These are phyloP conservation scores for Ascaphus truei DNA, from an alignment of 2,113 vertebrate genomes.

Conservation along the genomic window DNA sequence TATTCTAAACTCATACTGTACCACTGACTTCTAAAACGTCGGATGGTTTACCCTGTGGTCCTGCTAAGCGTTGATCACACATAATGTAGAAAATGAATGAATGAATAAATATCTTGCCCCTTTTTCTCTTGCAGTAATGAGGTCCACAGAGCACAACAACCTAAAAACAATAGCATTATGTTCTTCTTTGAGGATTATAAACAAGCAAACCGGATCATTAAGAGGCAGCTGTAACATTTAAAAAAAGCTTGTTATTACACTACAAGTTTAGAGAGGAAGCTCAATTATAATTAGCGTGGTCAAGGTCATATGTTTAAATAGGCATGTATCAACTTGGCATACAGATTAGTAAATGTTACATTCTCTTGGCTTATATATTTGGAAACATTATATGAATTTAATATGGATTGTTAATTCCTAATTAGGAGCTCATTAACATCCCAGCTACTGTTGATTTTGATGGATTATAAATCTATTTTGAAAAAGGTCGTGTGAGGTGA, in stretches of 20 bases:
- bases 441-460: slow-evolving; percentile 47
- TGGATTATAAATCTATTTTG: slow-evolving; percentile 49
- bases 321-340: slow-evolving; percentile 26
- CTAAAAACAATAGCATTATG: neutral
- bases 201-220: neutral
- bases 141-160: neutral
- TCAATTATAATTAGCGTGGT: neutral
- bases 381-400: slow-evolving; percentile 55
- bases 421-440: slow-evolving; percentile 60
- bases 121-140: slow-evolving; percentile 2
- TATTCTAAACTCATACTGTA: neutral
- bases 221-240: neutral
- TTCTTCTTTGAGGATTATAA: slow-evolving; percentile 18
- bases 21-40: neutral
- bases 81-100: slow-evolving; percentile 10
- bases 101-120: neutral
- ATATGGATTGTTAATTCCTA: slow-evolving; percentile 59
- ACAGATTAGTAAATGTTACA: slow-evolving; percentile 26
- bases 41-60: neutral
- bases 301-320: slow-evolving; percentile 36
- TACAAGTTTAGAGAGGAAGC: slow-evolving; percentile 8
- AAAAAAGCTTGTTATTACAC: slow-evolving; percentile 13
- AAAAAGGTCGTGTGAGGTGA: slow-evolving; percentile 38
- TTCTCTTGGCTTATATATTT: slow-evolving; percentile 38
- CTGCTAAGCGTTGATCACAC: neutral